Conservation (phyloP, 2,888 invertebrate genomes). For the Troides oblongomaculatus region DNA sequence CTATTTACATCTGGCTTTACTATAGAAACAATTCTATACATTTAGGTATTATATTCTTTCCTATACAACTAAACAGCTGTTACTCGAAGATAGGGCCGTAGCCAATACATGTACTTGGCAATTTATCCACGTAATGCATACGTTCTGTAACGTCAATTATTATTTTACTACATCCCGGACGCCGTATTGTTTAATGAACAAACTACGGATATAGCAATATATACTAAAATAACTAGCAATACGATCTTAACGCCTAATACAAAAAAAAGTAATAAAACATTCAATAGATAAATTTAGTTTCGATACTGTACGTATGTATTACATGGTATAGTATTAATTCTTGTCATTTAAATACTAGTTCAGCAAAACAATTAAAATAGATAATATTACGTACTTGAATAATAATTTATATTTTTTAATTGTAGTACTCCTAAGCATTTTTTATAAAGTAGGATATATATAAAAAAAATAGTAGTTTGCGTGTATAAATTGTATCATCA, state of each 20-base stretch:
- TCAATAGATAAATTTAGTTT: too few species aligned
- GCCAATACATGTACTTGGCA: conserved; percentile 24
- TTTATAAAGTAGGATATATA: too few species aligned
- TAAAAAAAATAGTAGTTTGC: too few species aligned
- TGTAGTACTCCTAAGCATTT: too few species aligned
- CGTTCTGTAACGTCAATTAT: conserved; percentile 21
- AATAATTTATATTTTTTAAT: too few species aligned
- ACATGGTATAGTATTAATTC: too few species aligned
- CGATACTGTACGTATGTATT: too few species aligned
- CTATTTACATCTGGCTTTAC: not conserved
- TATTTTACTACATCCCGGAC: conserved; percentile 16
- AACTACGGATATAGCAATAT: not conserved
- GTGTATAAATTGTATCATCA: too few species aligned
- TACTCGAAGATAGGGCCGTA: conserved; percentile 4
- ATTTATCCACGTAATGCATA: conserved; percentile 17
- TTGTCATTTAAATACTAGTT: too few species aligned
- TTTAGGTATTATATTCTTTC: not conserved
- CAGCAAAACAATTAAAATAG: too few species aligned
- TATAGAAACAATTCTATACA: not conserved
- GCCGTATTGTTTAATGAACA: not conserved
- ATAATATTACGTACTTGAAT: too few species aligned
- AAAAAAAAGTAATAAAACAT: not conserved
- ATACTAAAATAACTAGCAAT: conserved; percentile 9
- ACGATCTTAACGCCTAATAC: not conserved
- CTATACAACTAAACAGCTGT: conserved; percentile 3